Evolutionary conservation across 2,888 invertebrate species (phyloP).

Genomic region (Hypolimnas misippus): DNA sequence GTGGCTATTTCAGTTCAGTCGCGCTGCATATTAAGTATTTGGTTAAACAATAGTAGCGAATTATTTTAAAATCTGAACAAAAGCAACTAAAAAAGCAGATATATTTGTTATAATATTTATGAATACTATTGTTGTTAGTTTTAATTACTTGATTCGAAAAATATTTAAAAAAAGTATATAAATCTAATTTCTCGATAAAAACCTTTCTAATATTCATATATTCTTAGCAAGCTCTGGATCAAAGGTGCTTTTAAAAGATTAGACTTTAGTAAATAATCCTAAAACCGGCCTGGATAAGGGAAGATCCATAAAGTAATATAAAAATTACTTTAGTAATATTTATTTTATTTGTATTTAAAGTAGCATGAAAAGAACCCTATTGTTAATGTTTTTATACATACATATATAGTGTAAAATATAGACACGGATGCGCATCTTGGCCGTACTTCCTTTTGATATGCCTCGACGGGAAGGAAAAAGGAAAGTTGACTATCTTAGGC

Average conservation of each 20-base stretch:
- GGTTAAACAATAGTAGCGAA: slow-evolving; percentile 7
- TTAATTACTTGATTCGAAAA: too few species aligned
- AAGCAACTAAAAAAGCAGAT: background rate
- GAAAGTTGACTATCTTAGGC: slow-evolving; percentile 12
- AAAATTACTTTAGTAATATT: background rate
- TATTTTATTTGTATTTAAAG: too few species aligned
- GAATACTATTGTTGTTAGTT: background rate
- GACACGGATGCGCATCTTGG: slow-evolving; percentile 50
- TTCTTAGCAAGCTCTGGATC: background rate
- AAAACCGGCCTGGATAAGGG: background rate
- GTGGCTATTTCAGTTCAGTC: slow-evolving; percentile 17
- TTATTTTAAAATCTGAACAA: slow-evolving; percentile 3
- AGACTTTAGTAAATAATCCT: background rate
- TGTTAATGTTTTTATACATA: too few species aligned
- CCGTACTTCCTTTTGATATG: slow-evolving; percentile 51
- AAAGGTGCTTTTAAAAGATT: slow-evolving; percentile 6
- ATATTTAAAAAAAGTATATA: too few species aligned
- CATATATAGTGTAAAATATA: background rate
- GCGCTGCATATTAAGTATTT: slow-evolving; percentile 15
- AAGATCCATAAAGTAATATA: background rate
- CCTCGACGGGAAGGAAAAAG: slow-evolving; percentile 32
- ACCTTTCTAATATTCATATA: background rate
- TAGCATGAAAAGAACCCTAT: too few species aligned
- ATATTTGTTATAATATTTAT: background rate
- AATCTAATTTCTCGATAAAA: background rate